Base-by-base conservation (phyloP, 2,888 invertebrate species). In the Salticus scenicus region DNA sequence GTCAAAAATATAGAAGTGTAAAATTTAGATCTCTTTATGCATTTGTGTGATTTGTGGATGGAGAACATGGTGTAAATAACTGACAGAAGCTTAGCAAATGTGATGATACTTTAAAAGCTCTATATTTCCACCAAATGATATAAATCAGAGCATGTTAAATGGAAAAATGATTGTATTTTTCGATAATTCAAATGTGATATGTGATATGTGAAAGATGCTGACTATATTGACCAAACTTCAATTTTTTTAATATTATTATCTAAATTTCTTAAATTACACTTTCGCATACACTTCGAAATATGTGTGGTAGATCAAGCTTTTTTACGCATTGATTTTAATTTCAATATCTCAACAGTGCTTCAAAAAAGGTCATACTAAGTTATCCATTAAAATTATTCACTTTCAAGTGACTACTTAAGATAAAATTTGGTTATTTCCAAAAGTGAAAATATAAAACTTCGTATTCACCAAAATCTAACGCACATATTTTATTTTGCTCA, bases 161-260 rank as follows among this genome's bases (percentile, higher is more conserved):
- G 72, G 73, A 77, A 31, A 73, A n/a, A 8, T 76, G 76, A 77
- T 67, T 83, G 83, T 83, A 83, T 83, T 83, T 83, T 83, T 83
- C 77, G 83, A 83, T 83, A 83, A 69, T 73, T 74, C 71, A 71
- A 70, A 83, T 83, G 83, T 83, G 83, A 83, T 83, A 83, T 83
- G 83, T 83, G 83, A 83, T 83, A 83, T 66, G 83, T 57, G 70
- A 73, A 71, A 77, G 72, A 72, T 77, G 83, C 77, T 67, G 83
- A 83, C 66, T 66, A 71, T 74, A 73, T 67, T 83, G 83, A 77
- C 77, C 83, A 83, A 79, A 73, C 67, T 67, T 42, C 41, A 63
- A 31, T 37, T 30, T 74, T 74, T 64, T 66, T 30, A 76, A 77
- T 75, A 71, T 41, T 67, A 24, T 41, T 42, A 27, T 37, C 20